These are phyloP conservation scores for Enteromius anoplus DNA, from an alignment of 2,797 vertebrate genomes.

Conservation along the genomic window DNA sequence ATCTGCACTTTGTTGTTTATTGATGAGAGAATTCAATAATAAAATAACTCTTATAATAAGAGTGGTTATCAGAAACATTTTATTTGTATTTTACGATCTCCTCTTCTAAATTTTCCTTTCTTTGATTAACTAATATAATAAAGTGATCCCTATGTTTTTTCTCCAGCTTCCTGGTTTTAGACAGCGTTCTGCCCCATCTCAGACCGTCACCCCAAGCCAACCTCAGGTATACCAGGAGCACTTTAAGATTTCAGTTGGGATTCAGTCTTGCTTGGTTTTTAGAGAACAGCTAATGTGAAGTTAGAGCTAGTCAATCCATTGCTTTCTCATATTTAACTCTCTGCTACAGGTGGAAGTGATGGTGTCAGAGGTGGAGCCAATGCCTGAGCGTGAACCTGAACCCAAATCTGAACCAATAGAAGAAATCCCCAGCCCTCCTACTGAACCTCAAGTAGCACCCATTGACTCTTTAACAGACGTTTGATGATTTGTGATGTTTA, in stretches of 20 bases:
- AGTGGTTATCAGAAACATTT: too few species aligned
- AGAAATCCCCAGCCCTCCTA: conserved; percentile 72
- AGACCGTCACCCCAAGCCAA: neutral
- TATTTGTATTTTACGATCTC: too few species aligned
- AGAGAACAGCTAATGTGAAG: neutral
- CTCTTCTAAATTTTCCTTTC: neutral
- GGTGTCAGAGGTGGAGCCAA: conserved; percentile 70
- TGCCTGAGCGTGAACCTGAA: neutral
- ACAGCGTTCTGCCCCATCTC: conserved; percentile 32
- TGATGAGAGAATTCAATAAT: too few species aligned
- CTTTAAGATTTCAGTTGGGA: neutral
- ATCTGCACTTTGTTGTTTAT: too few species aligned
- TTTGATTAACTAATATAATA: neutral
- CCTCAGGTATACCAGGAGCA: conserved; percentile 44
- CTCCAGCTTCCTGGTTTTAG: conserved; percentile 54
- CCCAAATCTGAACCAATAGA: conserved; percentile 57
- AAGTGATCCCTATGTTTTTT: neutral
- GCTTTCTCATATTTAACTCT: neutral
- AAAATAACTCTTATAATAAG: too few species aligned
- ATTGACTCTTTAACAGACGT: conserved; percentile 68
- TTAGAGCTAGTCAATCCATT: neutral
- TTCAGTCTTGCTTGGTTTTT: neutral
- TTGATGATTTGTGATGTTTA: conserved; percentile 36
- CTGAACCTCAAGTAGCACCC: conserved; percentile 80
- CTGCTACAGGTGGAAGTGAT: conserved; percentile 72